A percentile compares a stretch with the other conserved stretches of the same genome.
phyloP scores from a whole-genome alignment of 2,888 invertebrate species.

The Drosophila greeni region DNA sequence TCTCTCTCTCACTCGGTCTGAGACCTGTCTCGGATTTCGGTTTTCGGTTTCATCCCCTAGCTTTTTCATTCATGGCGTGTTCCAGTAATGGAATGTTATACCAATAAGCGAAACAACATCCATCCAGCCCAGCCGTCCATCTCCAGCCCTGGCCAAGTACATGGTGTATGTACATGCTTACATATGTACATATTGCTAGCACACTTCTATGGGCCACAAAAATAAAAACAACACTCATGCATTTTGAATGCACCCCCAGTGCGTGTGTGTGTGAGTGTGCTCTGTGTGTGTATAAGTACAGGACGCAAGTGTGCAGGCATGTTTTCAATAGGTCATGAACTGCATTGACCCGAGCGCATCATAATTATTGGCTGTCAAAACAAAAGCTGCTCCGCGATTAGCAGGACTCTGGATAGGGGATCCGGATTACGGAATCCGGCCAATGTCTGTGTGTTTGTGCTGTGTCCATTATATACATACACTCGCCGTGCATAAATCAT shows the following conservation, averaged over 20 bases:
- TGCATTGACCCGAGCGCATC: slow-evolving; percentile 61
- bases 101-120: slow-evolving; percentile 47
- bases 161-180: background rate
- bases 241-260: slow-evolving; percentile 23
- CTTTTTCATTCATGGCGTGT: slow-evolving; percentile 65
- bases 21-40: slow-evolving; percentile 22
- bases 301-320: slow-evolving; percentile 17
- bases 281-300: slow-evolving; percentile 12
- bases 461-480: background rate
- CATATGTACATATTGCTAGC: slow-evolving; percentile 15
- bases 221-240: slow-evolving; percentile 29
- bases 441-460: background rate
- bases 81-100: slow-evolving; percentile 66
- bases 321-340: slow-evolving; percentile 67
- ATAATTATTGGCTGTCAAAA: slow-evolving; percentile 45
- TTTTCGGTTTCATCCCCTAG: slow-evolving; percentile 60
- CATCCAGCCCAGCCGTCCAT: slow-evolving; percentile 10
- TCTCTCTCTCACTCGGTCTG: slow-evolving; percentile 3
- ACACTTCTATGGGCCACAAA: slow-evolving; percentile 12
- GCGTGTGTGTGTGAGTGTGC: slow-evolving; percentile 1
- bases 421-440: slow-evolving; percentile 7
- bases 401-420: background rate
- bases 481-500: slow-evolving; percentile 21
- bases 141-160: slow-evolving; percentile 5
- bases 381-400: slow-evolving; percentile 14